Conservation (phyloP, 2,797 vertebrate species). For the Parauchenoglanis punctatus region DNA sequence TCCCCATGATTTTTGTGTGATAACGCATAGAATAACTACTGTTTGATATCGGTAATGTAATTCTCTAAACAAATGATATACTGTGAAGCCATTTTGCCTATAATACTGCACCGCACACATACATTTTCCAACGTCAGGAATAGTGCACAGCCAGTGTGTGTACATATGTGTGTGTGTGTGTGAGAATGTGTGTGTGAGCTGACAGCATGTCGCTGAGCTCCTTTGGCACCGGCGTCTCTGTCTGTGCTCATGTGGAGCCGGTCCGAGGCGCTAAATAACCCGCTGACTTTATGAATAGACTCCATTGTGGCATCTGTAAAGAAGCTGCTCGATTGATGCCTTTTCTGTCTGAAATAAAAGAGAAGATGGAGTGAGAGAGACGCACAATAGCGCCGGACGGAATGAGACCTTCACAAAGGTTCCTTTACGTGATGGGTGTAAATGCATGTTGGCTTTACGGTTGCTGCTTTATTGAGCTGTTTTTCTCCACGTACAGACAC, state of each 20-base stretch:
- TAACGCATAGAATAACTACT: not conserved
- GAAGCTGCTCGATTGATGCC: slow-evolving; percentile 63
- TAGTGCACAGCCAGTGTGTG: not conserved
- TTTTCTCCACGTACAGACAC: slow-evolving; percentile 4
- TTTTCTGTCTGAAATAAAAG: slow-evolving; percentile 51
- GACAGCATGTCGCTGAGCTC: slow-evolving; percentile 40
- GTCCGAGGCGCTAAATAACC: slow-evolving; percentile 61
- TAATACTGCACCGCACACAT: not conserved
- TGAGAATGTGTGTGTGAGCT: not conserved
- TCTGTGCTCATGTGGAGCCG: slow-evolving; percentile 49
- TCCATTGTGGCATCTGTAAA: slow-evolving; percentile 64
- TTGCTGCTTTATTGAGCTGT: slow-evolving; percentile 47
- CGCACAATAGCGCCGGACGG: slow-evolving; percentile 28
- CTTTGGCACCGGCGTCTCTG: slow-evolving; percentile 37
- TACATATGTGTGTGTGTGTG: slow-evolving; percentile 23
- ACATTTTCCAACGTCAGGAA: not conserved
- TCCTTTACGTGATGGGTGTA: slow-evolving; percentile 48
- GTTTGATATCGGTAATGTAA: not conserved
- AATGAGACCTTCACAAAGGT: slow-evolving; percentile 58
- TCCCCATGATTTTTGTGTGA: not conserved
- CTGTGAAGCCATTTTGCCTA: not conserved
- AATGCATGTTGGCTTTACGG: slow-evolving; percentile 16
- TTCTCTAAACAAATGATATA: not conserved
- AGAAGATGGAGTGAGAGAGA: slow-evolving; percentile 60
- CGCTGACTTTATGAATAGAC: slow-evolving; percentile 63